Base-by-base conservation (phyloP, 2,113 vertebrate species). In the Bolborhynchus lineola region DNA sequence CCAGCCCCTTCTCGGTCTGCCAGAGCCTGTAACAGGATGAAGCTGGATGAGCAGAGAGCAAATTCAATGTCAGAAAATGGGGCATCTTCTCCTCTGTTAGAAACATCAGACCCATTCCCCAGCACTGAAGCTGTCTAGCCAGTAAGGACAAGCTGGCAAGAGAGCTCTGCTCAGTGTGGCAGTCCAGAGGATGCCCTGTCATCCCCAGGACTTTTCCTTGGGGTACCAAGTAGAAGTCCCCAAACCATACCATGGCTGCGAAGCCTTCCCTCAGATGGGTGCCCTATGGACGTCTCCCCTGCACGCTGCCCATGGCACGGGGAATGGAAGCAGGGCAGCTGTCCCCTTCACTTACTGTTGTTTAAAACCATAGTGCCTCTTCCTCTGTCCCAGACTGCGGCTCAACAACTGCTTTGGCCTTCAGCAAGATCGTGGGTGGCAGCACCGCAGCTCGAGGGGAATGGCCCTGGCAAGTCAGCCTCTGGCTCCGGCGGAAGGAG, bases 401-500 rank as follows among this genome's bases (percentile, higher is more conserved):
- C 50, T 55, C 86, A 47, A 97, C 98, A 10, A 97, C 98, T 1
- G 96, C 96, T 0, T 19, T 98, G 76, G 97, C 98, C 24, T 97
- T 97, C 76, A 98, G 98, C 65, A 98, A 98, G 98, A 99, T 99
- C 0, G 98, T 99, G 92, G 99, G 99, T 1, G 99, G 99, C 72
- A 98, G 98, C 20, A 96, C 98, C 0, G 98, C 99, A 0, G 97
- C 96, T 7, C 97, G 96, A 28, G 99, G 99, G 21, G 99, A 99
- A 93, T 99, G 99, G 99, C 99, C 99, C 7, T 99, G 99, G 99
- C 98, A 99, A 46, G 99, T 97, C 74, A 99, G 99, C 63, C 98
- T 99, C 25, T 99, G 99, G 98, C 98, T 99, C 70, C 97, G 97
- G 85, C 98, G 86, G 64, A 98, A 98, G 86, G 98, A 98, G 55